These are phyloP conservation scores for Miichthys miiuy DNA, from an alignment of 2,797 vertebrate species.

Conservation along the genomic window DNA sequence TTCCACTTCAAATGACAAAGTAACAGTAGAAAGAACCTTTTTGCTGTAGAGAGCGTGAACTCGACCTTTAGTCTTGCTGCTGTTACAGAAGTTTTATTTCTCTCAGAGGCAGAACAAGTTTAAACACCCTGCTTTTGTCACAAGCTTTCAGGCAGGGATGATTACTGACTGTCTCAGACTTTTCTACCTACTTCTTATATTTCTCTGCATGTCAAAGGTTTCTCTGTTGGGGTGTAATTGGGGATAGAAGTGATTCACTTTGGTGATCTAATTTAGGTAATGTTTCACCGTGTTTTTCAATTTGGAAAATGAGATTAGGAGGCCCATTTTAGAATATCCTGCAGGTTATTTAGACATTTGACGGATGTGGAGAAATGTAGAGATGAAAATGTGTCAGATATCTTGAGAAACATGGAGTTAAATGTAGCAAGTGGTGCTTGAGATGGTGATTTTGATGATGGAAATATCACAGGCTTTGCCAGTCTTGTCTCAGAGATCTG, in stretches of 20 bases:
- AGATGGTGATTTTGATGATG: not conserved
- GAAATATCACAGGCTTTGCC: not conserved
- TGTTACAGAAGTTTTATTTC: not conserved
- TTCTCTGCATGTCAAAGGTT: not conserved
- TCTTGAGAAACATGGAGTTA: not conserved
- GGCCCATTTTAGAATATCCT: not conserved
- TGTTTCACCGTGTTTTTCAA: not conserved
- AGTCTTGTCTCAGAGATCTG: not conserved
- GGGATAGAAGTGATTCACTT: not conserved
- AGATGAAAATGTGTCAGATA: not conserved
- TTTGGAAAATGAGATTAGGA: not conserved
- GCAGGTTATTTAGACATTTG: not conserved
- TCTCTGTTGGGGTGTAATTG: not conserved
- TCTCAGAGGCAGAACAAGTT: not conserved
- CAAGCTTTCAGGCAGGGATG: not conserved
- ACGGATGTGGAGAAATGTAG: not conserved
- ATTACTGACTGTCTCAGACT: not conserved
- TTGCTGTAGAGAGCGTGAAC: not conserved
- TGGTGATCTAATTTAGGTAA: not conserved
- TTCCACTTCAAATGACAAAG: not conserved
- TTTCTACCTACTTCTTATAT: not conserved
- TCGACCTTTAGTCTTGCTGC: not conserved
- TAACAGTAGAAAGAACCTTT: not conserved
- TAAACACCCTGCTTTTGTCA: not conserved
- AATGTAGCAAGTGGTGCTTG: not conserved